Evolutionary conservation across 1,140 invertebrate species (phyloP), one percentile per base, ranked within the genome.

Genomic region (Diabrotica virgifera): DNA sequence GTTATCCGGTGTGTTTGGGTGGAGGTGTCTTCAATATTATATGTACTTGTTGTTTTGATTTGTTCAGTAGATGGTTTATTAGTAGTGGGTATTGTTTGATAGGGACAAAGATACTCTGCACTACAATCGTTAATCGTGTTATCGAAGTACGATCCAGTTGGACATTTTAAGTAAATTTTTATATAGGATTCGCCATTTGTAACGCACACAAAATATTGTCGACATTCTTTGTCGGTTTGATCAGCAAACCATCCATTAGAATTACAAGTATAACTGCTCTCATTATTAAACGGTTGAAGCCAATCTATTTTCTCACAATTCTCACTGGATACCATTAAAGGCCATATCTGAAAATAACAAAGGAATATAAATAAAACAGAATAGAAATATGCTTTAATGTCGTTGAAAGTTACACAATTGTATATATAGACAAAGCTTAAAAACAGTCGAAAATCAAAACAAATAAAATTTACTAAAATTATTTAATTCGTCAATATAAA

Each of bases 101-200:
- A 24, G 9, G 57, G 57, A 11, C 57, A 59, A 7, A 11, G 4
- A 40, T 59, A 59, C 12, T 46, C 9, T n/a, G n/a, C 9, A 6
- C 12, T 46, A 59, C 57, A 59, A 10, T 12, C 24, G 6, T 13
- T 14, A 59, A 14, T 11, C 6, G n/a, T 12, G 5, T 9, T 10
- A 40, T 58, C 36, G 35, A 58, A 58, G 14, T 37, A 36, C 10
- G 35, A 6, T n/a, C 56, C 56, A 14, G 11, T n/a, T 37, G 56
- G 37, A 40, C 56, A 58, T 40, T 14, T n/a, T n/a, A 38, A 14
- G 12, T 58, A 12, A 10, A 40, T 58, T n/a, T 5, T 5, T n/a
- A 58, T 40, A 40, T n/a, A 58, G 9, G 24, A 36, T 8, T 37
- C 37, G 5, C 9, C 1, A 58, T 36, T 14, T 40, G 10, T 40